Conservation (phyloP, 1,140 invertebrate species). For the Trichomalopsis sarcophagae region DNA sequence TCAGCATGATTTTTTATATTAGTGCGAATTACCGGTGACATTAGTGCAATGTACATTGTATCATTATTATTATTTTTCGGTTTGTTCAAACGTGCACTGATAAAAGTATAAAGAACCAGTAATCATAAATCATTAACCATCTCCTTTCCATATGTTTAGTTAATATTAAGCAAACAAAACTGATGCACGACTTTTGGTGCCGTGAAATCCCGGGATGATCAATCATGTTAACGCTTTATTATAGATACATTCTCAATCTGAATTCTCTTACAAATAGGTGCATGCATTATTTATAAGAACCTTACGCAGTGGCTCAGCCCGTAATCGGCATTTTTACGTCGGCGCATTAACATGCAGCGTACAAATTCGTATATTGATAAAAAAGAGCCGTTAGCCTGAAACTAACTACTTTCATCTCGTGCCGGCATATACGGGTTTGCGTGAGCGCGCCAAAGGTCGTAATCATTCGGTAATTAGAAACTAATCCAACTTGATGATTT, state of each 20-base stretch:
- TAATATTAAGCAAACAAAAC: neutral
- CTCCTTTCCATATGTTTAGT: neutral
- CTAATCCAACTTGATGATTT: constrained; percentile 28
- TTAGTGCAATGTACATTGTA: too few relatives aligned
- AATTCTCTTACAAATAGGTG: neutral
- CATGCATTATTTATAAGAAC: constrained; percentile 9
- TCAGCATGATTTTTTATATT: neutral
- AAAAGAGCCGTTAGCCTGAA: constrained; percentile 21
- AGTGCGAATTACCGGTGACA: neutral
- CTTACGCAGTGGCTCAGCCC: neutral
- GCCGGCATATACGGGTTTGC: neutral
- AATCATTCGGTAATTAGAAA: constrained; percentile 35
- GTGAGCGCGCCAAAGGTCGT: constrained; percentile 2
- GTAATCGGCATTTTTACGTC: neutral
- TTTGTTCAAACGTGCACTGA: too few relatives aligned
- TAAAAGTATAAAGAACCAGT: too few relatives aligned
- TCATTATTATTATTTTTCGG: too few relatives aligned
- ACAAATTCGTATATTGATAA: constrained; percentile 25
- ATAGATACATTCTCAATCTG: neutral
- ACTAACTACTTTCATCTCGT: neutral
- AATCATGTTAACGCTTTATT: constrained; percentile 15
- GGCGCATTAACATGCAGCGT: constrained; percentile 2
- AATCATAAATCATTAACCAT: too few relatives aligned
- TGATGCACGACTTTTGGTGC: neutral
- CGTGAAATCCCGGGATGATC: neutral